Evolutionary conservation across 2,888 invertebrate genomes (phyloP).

Genomic region (Drosophila lutescens): DNA sequence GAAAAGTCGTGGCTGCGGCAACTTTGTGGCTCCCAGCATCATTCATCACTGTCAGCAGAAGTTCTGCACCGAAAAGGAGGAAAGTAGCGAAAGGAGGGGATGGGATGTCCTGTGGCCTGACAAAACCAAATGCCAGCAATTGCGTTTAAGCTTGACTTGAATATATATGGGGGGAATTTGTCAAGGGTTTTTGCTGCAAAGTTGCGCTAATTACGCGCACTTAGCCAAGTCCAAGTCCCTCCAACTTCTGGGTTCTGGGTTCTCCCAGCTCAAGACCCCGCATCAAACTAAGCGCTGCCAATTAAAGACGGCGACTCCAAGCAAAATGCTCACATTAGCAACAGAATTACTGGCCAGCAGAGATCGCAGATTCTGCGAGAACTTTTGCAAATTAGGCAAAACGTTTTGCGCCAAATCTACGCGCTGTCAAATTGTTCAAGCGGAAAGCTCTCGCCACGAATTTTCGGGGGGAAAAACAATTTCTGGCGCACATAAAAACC

Average conservation of each 20-base stretch:
- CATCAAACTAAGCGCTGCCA: slow-evolving; percentile 67
- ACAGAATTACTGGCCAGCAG: slow-evolving; percentile 51
- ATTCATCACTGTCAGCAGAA: slow-evolving; percentile 57
- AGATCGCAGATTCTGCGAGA: slow-evolving; percentile 44
- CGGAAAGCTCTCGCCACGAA: slow-evolving; percentile 59
- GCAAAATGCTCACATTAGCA: slow-evolving; percentile 69
- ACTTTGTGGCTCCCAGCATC: slow-evolving; percentile 59
- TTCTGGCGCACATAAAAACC: slow-evolving; percentile 48
- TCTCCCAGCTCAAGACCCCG: slow-evolving; percentile 1
- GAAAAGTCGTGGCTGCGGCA: slow-evolving; percentile 52
- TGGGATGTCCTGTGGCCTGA: slow-evolving; percentile 46
- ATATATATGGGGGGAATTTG: slow-evolving; percentile 55
- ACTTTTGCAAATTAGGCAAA: slow-evolving; percentile 78
- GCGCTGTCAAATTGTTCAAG: slow-evolving; percentile 78
- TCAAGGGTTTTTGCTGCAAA: slow-evolving; percentile 49
- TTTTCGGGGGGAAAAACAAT: slow-evolving; percentile 40
- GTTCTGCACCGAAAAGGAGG: slow-evolving; percentile 11
- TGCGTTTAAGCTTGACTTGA: slow-evolving; percentile 42
- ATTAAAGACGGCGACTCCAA: slow-evolving; percentile 60
- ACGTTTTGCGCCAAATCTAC: slow-evolving; percentile 76
- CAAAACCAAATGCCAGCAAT: slow-evolving; percentile 50
- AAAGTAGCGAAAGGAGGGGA: background rate
- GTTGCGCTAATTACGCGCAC: slow-evolving; percentile 74
- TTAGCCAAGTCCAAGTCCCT: slow-evolving; percentile 56
- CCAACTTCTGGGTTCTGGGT: background rate